A percentile compares a stretch with the other conserved stretches of the same genome.
phyloP scores from a whole-genome alignment of 92 coral and sea anemone genomes.

The Heliopora coerulea region DNA sequence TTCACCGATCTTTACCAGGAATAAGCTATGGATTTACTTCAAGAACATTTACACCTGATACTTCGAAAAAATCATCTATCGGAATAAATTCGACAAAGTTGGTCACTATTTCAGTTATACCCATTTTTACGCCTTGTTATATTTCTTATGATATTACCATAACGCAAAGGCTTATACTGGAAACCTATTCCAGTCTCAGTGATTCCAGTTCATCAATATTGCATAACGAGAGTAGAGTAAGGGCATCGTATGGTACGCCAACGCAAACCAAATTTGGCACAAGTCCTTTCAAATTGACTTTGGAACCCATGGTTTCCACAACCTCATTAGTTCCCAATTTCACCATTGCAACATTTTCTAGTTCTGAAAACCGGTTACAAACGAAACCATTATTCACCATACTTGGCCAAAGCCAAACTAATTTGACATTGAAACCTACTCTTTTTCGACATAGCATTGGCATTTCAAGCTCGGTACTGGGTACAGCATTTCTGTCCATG shows the following conservation, averaged over 20 bases:
- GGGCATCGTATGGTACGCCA: too few species aligned
- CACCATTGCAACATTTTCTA: background rate
- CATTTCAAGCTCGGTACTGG: too few species aligned
- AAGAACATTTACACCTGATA: background rate
- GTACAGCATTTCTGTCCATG: background rate
- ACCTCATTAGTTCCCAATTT: background rate
- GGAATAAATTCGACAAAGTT: background rate
- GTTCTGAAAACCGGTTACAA: background rate
- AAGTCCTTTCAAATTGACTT: background rate
- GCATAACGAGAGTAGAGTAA: background rate
- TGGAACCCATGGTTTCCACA: background rate
- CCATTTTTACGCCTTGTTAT: conserved; percentile 22
- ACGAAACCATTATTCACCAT: background rate
- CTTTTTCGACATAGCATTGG: too few species aligned
- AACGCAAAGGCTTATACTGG: background rate
- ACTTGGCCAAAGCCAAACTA: background rate
- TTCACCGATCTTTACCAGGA: background rate
- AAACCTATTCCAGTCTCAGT: background rate
- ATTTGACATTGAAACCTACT: background rate
- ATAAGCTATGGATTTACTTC: background rate
- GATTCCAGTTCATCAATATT: too few species aligned
- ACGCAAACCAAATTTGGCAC: too few species aligned
- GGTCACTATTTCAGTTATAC: background rate
- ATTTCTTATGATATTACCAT: conserved; percentile 19
- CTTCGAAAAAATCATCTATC: background rate